phyloP scores from a whole-genome alignment of 2,888 invertebrate genomes.

The Hirtodrosophila histrioides region DNA sequence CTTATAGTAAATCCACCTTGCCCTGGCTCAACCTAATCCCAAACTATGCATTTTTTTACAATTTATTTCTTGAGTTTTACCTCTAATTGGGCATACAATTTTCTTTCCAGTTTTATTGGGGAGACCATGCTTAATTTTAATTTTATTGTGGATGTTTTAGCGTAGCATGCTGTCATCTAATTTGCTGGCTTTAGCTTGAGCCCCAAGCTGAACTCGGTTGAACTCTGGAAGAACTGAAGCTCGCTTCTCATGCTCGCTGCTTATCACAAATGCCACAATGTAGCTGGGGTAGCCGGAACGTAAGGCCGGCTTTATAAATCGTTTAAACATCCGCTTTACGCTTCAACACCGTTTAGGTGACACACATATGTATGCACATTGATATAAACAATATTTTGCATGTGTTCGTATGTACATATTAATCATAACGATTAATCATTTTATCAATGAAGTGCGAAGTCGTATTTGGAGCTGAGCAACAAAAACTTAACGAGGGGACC shows the following conservation, averaged over 20 bases:
- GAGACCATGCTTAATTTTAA: neutral
- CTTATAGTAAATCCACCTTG: too few species aligned
- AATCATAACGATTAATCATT: conserved; percentile 76
- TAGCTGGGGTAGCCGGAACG: conserved; percentile 26
- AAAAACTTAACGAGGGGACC: conserved; percentile 18
- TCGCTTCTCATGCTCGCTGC: conserved; percentile 23
- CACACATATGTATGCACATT: conserved; percentile 30
- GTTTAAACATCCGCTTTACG: conserved; percentile 73
- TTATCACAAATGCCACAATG: conserved; percentile 51
- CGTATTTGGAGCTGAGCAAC: conserved; percentile 32
- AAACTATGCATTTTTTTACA: too few species aligned
- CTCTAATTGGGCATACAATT: too few species aligned
- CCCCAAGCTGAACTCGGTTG: conserved; percentile 39
- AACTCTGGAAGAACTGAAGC: conserved; percentile 24
- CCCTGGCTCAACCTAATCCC: too few species aligned
- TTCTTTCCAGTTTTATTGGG: too few species aligned
- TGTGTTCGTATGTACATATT: conserved; percentile 24
- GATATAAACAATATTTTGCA: conserved; percentile 1
- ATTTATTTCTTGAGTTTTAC: too few species aligned
- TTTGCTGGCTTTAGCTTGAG: conserved; percentile 19
- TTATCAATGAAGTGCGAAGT: conserved; percentile 79
- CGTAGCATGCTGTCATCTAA: conserved; percentile 14
- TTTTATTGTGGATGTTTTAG: conserved; percentile 3
- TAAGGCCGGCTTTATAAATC: conserved; percentile 49
- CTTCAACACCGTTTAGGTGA: conserved; percentile 56